Percentiles rank a stretch among this genome's conserved stretches.
Evolutionary conservation across 2,113 vertebrate genomes (phyloP).

Genomic region (Lepus europaeus): DNA sequence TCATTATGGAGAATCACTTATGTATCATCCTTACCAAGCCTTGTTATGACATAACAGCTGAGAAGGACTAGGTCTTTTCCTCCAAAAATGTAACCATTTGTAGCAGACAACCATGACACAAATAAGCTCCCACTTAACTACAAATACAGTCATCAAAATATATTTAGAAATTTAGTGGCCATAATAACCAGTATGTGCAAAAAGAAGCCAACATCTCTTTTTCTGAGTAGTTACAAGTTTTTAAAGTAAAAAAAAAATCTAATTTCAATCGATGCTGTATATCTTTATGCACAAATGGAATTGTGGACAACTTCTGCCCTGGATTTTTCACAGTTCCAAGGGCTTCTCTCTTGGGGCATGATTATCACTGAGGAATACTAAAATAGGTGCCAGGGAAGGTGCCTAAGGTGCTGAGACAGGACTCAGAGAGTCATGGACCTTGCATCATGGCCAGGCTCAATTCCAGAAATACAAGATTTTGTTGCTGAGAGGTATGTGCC

Average conservation of each 20-base stretch:
- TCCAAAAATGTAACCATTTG: not conserved
- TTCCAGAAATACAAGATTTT: not conserved
- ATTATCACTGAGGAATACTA: not conserved
- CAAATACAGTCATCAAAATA: not conserved
- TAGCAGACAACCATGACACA: not conserved
- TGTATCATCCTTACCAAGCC: not conserved
- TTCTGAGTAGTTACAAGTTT: not conserved
- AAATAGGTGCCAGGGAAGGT: not conserved
- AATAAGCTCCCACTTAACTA: constrained; percentile 2
- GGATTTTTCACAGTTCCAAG: constrained; percentile 4
- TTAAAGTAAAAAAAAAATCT: not conserved
- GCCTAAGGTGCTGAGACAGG: not conserved
- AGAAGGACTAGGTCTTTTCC: not conserved
- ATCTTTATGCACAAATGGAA: not conserved
- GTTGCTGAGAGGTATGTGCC: not conserved
- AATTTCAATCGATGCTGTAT: not conserved
- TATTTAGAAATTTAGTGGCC: not conserved
- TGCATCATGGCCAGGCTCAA: not conserved
- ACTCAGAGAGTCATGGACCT: not conserved
- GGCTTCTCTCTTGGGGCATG: not conserved
- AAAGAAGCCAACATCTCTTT: not conserved
- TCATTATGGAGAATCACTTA: not conserved
- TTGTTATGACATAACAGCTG: not conserved
- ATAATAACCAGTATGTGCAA: not conserved
- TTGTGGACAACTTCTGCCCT: not conserved